Percentiles rank a stretch among this genome's conserved stretches.
phyloP scores from a whole-genome alignment of 2,888 invertebrate species.

The Lydus trimaculatus region DNA sequence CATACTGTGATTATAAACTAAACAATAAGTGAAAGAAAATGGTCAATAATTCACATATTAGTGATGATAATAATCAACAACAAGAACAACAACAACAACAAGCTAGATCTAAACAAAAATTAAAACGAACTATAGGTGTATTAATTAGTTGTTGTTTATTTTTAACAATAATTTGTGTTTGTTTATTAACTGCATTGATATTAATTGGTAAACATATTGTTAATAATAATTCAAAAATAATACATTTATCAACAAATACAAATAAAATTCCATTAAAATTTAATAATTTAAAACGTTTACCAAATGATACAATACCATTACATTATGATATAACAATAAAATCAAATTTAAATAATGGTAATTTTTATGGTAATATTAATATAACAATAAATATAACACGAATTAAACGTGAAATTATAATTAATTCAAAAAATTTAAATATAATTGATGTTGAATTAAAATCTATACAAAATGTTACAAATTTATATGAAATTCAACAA shows the following conservation, averaged over 20 bases:
- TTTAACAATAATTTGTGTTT: slow-evolving; percentile 52
- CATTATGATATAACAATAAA: slow-evolving; percentile 71
- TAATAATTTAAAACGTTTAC: slow-evolving; percentile 60
- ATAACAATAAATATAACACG: slow-evolving; percentile 61
- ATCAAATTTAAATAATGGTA: slow-evolving; percentile 69
- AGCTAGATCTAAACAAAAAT: slow-evolving; percentile 23
- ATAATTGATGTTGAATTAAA: slow-evolving; percentile 46
- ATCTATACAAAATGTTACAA: slow-evolving; percentile 26
- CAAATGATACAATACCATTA: slow-evolving; percentile 66
- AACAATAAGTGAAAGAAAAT: slow-evolving; percentile 30
- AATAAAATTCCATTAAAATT: neutral
- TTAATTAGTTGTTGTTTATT: slow-evolving; percentile 55
- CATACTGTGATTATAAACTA: slow-evolving; percentile 22
- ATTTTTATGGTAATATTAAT: slow-evolving; percentile 67
- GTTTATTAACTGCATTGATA: slow-evolving; percentile 54
- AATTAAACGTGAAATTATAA: slow-evolving; percentile 41
- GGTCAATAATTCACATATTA: slow-evolving; percentile 34
- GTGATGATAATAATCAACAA: slow-evolving; percentile 20
- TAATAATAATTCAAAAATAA: slow-evolving; percentile 36
- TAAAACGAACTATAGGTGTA: slow-evolving; percentile 40
- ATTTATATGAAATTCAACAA: slow-evolving; percentile 42
- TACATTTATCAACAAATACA: slow-evolving; percentile 2
- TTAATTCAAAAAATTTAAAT: slow-evolving; percentile 51
- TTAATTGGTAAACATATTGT: slow-evolving; percentile 52
- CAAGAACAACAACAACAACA: slow-evolving; percentile 23